phyloP scores from a whole-genome alignment of 2,888 invertebrate species.

The Hecatera dysodea region DNA sequence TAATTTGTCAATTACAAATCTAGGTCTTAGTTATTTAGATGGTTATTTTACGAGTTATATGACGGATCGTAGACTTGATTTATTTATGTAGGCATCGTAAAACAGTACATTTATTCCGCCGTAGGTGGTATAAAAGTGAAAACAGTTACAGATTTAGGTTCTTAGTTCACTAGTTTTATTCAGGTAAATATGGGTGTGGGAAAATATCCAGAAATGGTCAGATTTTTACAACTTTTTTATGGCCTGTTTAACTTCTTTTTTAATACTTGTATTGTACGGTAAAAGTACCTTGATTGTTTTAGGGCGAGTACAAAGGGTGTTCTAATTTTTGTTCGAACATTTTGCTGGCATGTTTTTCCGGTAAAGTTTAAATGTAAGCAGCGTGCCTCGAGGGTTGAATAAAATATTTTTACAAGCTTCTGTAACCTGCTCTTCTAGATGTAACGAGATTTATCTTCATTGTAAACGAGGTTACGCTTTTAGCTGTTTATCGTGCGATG shows the following conservation, averaged over 20 bases:
- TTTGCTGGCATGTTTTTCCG: conserved; percentile 28
- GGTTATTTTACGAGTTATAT: conserved; percentile 28
- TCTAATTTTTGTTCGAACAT: conserved; percentile 23
- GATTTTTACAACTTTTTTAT: conserved; percentile 55
- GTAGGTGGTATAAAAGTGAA: conserved; percentile 44
- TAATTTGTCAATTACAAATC: conserved; percentile 41
- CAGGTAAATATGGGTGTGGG: conserved; percentile 25
- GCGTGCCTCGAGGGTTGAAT: conserved; percentile 14
- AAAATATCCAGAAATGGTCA: conserved; percentile 45
- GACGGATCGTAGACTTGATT: conserved; percentile 25
- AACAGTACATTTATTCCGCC: conserved; percentile 44
- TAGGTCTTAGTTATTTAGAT: conserved; percentile 23
- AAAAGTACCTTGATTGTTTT: conserved; percentile 45
- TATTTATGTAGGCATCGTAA: conserved; percentile 46
- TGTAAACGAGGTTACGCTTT: conserved; percentile 11
- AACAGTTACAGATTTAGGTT: conserved; percentile 24
- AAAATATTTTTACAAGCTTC: conserved; percentile 50
- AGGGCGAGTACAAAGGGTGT: conserved; percentile 21
- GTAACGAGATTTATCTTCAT: conserved; percentile 24
- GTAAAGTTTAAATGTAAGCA: conserved; percentile 37
- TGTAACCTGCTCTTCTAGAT: conserved; percentile 8
- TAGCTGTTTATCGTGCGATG: background rate
- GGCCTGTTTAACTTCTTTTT: conserved; percentile 44
- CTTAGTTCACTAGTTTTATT: conserved; percentile 27
- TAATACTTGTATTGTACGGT: conserved; percentile 37